phyloP scores from a whole-genome alignment of 1,140 invertebrate species.

The Scaptodrosophila lebanonensis region DNA sequence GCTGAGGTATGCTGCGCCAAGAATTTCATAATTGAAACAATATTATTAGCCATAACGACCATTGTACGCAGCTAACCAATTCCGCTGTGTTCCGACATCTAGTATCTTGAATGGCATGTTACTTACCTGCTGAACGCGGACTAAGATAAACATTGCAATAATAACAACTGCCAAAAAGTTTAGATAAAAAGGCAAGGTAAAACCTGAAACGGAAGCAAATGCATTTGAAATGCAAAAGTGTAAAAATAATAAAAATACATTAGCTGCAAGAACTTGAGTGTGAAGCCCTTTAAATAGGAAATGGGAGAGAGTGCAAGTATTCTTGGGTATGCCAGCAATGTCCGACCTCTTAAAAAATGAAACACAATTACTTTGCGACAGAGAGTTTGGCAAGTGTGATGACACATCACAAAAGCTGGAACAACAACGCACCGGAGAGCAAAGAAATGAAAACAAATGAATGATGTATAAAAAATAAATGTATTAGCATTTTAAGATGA shows the following conservation, averaged over 20 bases:
- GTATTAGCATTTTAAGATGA: conserved; percentile 24
- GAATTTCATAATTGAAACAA: conserved; percentile 28
- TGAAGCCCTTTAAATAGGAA: not conserved
- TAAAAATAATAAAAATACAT: conserved; percentile 74
- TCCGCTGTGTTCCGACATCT: no score
- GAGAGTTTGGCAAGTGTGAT: conserved; percentile 48
- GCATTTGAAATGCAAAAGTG: conserved; percentile 70
- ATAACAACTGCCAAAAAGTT: conserved; percentile 38
- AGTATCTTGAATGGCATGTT: no score
- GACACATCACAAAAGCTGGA: conserved; percentile 12
- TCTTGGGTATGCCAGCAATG: no score
- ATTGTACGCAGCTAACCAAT: no score
- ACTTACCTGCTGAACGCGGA: no score
- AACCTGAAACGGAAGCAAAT: conserved; percentile 40
- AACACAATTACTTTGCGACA: conserved; percentile 69
- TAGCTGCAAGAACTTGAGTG: conserved; percentile 56
- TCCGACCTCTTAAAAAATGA: no score
- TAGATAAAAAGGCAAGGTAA: conserved; percentile 12
- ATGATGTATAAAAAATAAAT: not conserved
- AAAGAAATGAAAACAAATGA: no score
- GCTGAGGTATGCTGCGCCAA: no score
- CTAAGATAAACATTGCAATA: conserved; percentile 35
- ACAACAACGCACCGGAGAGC: conserved; percentile 2
- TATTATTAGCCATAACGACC: conserved; percentile 27
- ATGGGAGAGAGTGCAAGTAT: conserved; percentile 12